These are phyloP conservation scores for Brachionus rotundiformis DNA, from an alignment of 1,140 invertebrate species.

Conservation along the genomic window DNA sequence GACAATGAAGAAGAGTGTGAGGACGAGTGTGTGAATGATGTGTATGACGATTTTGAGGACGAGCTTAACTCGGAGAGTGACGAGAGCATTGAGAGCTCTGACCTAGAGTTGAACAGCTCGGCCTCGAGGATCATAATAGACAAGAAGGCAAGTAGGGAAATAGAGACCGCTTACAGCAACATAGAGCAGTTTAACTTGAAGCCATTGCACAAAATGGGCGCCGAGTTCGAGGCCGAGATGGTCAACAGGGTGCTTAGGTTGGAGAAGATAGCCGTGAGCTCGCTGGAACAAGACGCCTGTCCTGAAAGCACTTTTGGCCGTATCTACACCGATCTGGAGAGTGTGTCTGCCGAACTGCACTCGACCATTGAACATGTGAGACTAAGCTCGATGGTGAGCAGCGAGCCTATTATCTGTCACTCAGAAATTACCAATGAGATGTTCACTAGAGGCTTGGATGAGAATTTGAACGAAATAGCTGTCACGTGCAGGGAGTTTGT, in stretches of 20 bases:
- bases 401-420: not conserved
- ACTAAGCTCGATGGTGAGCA: constrained; percentile 2
- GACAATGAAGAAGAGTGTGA: constrained; percentile 34
- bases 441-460: not conserved
- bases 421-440: not conserved
- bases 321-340: constrained; percentile 3
- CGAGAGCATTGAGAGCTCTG: constrained; percentile 35
- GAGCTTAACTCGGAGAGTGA: not conserved
- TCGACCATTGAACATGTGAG: constrained; percentile 42
- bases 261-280: not conserved
- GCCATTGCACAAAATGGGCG: constrained; percentile 15
- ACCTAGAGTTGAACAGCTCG: constrained; percentile 3
- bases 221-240: constrained; percentile 37
- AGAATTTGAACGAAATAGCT: constrained; percentile 33
- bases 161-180: not conserved
- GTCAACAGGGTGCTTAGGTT: not conserved
- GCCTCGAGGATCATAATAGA: constrained; percentile 5
- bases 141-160: constrained; percentile 16
- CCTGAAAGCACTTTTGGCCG: not conserved
- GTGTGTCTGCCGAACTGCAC: constrained; percentile 14
- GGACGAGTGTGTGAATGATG: constrained; percentile 29
- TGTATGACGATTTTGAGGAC: constrained; percentile 26
- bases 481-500: constrained; percentile 39
- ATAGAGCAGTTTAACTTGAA: constrained; percentile 30
- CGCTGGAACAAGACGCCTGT: not conserved